Base-by-base conservation (phyloP, 2,797 vertebrate genomes). In the Leuciscus waleckii region DNA sequence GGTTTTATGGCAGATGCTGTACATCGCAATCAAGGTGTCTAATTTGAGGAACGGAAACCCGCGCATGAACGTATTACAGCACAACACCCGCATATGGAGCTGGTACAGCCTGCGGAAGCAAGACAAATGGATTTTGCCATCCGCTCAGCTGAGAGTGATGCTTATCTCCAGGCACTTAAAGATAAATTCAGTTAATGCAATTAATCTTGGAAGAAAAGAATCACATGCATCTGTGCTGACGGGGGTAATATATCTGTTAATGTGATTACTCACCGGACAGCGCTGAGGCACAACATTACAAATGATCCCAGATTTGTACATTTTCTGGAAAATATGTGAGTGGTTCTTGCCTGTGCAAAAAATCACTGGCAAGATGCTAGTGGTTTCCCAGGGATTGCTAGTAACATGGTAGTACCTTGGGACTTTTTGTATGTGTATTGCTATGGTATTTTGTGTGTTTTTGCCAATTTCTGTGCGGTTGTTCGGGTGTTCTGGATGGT, bases 21-120 rank as follows among this genome's bases (percentile, higher is more conserved):
- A 61, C 79, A 84, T 84, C 65, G 58, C 35, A 81, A 87, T 82
- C 54, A 73, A 82, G 71, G 58, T 78, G 73, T 84, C 73, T 86
- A 81, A 81, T 83, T 79, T 73, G 79, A 89, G 51, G 54, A 56
- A 71, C 3, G 67, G 54, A 87, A 69, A 80, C 26, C 54, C 29
- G 35, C 4, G 11, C 32, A 54, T 56, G 73, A 75, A 68, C 56
- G 76, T 78, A 89, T 89, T 69, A 75, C 51, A 67, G 51, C 29
- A 73, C 73, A 86, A 84, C 58, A 61, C 71, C 46, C 68, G 17
- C 82, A 84, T 76, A 85, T 84, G 43, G 84, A 67, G 46, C 67
- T 79, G 39, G 83, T 35, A 75, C 41, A 65, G 70, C 61, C 65
- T 69, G 70, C 82, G 69, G 82, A 71, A 83, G 39, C 9, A 68